These are phyloP conservation scores for Oreochromis tanganicae DNA, from an alignment of 2,113 vertebrate species.

Conservation along the genomic window DNA sequence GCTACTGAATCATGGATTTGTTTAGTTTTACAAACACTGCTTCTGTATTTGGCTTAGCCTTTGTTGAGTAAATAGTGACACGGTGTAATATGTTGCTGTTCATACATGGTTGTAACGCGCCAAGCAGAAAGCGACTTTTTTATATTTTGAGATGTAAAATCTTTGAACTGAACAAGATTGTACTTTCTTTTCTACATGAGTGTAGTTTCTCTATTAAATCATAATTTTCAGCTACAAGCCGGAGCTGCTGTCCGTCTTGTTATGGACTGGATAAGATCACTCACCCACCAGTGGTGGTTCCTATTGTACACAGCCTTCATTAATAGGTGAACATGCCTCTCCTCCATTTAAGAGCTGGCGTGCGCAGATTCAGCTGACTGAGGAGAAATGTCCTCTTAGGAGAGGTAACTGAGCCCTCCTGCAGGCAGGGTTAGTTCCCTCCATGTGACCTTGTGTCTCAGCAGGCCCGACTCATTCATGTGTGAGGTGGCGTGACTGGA, in stretches of 20 bases:
- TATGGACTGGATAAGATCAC: neutral
- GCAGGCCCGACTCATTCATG: neutral
- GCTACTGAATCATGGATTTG: neutral
- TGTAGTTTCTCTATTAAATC: neutral
- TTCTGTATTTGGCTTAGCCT: neutral
- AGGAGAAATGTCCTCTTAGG: constrained; percentile 42
- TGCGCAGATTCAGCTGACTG: constrained; percentile 41
- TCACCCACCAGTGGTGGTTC: neutral
- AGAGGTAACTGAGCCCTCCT: constrained; percentile 37
- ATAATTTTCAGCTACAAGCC: neutral
- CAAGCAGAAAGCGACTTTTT: neutral
- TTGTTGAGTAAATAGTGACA: neutral
- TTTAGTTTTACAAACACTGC: neutral
- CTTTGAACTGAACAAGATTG: neutral
- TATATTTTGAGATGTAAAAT: neutral
- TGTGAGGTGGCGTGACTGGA: neutral
- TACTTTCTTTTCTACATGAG: neutral
- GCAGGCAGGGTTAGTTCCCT: neutral
- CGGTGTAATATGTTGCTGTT: neutral
- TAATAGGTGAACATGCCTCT: constrained; percentile 4
- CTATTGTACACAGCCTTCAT: neutral
- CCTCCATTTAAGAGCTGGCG: neutral
- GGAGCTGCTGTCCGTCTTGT: neutral
- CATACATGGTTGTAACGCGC: neutral
- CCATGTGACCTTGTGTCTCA: constrained; percentile 42